These are phyloP conservation scores for Melolontha melolontha DNA, from an alignment of 2,888 invertebrate genomes.

Conservation along the genomic window DNA sequence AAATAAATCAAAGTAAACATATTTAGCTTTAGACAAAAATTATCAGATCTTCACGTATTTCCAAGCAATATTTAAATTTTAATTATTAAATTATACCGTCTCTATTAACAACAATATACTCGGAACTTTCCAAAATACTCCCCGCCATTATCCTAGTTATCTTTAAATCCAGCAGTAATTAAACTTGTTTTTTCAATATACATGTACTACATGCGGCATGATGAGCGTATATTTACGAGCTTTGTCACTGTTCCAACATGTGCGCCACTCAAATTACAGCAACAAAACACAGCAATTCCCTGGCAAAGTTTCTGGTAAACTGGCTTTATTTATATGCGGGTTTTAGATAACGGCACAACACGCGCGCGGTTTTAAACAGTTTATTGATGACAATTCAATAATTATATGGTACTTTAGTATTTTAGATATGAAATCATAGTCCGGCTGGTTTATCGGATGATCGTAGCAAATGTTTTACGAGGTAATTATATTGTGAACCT, in stretches of 20 bases:
- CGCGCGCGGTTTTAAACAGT: constrained; percentile 51
- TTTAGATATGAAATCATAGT: constrained; percentile 55
- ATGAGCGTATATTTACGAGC: constrained; percentile 21
- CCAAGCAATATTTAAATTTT: too few species aligned
- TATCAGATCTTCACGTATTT: too few species aligned
- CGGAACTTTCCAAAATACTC: too few species aligned
- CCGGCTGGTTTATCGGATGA: constrained; percentile 52
- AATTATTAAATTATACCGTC: too few species aligned
- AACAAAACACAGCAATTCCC: constrained; percentile 34
- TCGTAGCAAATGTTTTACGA: constrained; percentile 52
- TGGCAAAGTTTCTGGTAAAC: constrained; percentile 44
- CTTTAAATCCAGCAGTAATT: constrained; percentile 2
- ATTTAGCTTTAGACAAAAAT: too few species aligned
- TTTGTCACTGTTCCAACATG: constrained; percentile 18
- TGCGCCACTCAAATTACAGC: constrained; percentile 21
- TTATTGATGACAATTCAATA: constrained; percentile 57
- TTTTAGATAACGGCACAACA: constrained; percentile 47
- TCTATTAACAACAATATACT: too few species aligned
- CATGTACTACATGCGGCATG: background rate
- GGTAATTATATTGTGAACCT: constrained; percentile 53
- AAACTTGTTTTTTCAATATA: background rate
- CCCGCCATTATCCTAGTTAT: too few species aligned
- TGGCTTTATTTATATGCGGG: constrained; percentile 46
- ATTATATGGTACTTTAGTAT: constrained; percentile 56
- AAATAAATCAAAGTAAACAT: too few species aligned